phyloP scores from a whole-genome alignment of 2,113 vertebrate genomes.

The Crypturellus undulatus region DNA sequence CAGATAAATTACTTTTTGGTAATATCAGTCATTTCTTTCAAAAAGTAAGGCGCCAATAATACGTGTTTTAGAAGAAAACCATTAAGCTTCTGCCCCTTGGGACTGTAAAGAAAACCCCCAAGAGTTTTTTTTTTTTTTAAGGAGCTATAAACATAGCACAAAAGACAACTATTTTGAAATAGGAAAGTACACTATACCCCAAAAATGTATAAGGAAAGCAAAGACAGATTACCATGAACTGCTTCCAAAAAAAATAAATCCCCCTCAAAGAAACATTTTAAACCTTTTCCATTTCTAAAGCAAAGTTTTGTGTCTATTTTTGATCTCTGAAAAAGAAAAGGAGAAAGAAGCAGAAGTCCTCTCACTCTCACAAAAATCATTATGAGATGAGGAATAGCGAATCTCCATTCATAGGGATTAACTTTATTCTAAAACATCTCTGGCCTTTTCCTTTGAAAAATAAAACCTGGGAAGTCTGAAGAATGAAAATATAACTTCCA shows the following conservation, averaged over 20 bases:
- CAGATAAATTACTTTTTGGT: neutral
- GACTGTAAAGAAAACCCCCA: neutral
- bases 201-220: neutral
- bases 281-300: neutral
- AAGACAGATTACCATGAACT: neutral
- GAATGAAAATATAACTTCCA: neutral
- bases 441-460: neutral
- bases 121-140: neutral
- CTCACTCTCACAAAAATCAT: neutral
- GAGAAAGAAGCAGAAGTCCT: neutral
- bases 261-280: no score
- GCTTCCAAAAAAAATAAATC: neutral
- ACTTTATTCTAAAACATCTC: neutral
- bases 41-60: neutral
- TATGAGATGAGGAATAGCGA: neutral
- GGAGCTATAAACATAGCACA: neutral
- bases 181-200: neutral
- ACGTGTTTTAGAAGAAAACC: neutral
- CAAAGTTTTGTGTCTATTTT: neutral
- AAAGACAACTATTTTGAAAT: neutral
- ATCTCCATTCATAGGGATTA: neutral
- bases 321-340: neutral
- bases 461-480: neutral
- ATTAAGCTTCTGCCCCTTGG: neutral
- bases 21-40: neutral